These are phyloP conservation scores for Silurus glanis DNA, from an alignment of 2,113 vertebrate genomes.

Conservation along the genomic window DNA sequence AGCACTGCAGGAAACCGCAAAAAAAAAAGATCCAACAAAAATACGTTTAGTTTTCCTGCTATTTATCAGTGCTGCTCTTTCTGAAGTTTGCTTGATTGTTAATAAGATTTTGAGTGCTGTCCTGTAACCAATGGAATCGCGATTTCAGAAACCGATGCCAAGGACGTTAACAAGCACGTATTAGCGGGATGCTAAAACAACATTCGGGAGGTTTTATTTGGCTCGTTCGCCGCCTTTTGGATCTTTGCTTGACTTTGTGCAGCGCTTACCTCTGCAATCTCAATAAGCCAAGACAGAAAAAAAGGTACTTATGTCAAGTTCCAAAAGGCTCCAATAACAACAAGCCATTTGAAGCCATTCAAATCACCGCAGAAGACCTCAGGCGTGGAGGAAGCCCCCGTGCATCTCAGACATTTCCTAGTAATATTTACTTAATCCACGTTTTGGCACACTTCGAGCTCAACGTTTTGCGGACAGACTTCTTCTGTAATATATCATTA, in stretches of 20 bases:
- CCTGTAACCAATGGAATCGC: slow-evolving; percentile 47
- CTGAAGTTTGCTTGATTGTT: slow-evolving; percentile 25
- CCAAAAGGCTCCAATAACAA: slow-evolving; percentile 47
- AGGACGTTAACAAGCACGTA: slow-evolving; percentile 52
- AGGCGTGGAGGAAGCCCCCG: slow-evolving; percentile 31
- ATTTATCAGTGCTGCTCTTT: background rate
- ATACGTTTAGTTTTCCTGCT: slow-evolving; percentile 6
- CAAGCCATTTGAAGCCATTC: slow-evolving; percentile 45
- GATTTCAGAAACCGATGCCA: slow-evolving; percentile 51
- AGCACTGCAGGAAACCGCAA: slow-evolving; percentile 11
- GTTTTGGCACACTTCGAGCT: slow-evolving; percentile 7
- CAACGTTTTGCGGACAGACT: background rate
- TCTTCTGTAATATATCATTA: slow-evolving; percentile 20
- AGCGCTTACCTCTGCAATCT: slow-evolving; percentile 41
- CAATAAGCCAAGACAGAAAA: slow-evolving; percentile 46
- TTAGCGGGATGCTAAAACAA: slow-evolving; percentile 60
- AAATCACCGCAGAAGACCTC: slow-evolving; percentile 34
- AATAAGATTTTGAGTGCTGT: slow-evolving; percentile 31
- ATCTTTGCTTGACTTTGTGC: slow-evolving; percentile 41
- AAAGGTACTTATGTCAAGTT: slow-evolving; percentile 33
- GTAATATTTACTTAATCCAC: slow-evolving; percentile 16
- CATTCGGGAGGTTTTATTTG: slow-evolving; percentile 59
- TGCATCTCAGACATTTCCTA: slow-evolving; percentile 33
- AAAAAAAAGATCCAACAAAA: background rate
- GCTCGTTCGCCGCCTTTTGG: slow-evolving; percentile 47